A percentile compares a stretch with the other conserved stretches of the same genome.
phyloP scores from a whole-genome alignment of 2,113 vertebrate species.

The Ictalurus punctatus region DNA sequence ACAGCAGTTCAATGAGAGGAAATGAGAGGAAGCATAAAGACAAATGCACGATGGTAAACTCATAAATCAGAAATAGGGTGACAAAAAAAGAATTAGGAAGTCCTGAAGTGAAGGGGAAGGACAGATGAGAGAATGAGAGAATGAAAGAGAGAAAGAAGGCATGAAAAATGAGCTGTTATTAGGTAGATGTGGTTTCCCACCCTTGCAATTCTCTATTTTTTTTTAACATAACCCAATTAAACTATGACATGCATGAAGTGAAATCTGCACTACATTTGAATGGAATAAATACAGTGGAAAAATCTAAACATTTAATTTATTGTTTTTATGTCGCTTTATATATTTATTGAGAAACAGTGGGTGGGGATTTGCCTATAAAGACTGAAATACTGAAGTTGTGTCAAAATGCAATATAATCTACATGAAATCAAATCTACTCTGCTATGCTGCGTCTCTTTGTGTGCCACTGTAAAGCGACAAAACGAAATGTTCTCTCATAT shows the following conservation, averaged over 20 bases:
- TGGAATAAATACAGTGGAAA: not conserved
- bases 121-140: not conserved
- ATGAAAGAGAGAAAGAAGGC: not conserved
- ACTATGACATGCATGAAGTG: not conserved
- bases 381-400: not conserved
- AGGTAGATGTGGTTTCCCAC: not conserved
- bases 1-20: not conserved
- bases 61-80: not conserved
- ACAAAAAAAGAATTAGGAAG: slow-evolving; percentile 15
- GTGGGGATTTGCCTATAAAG: not conserved
- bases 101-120: not conserved
- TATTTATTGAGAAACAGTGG: not conserved
- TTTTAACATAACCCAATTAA: not conserved
- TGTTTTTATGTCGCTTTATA: not conserved
- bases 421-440: not conserved
- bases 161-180: not conserved
- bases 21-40: not conserved
- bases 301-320: not conserved
- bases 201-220: not conserved
- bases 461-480: not conserved
- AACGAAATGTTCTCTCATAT: not conserved
- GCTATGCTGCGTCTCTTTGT: not conserved
- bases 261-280: not conserved
- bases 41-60: not conserved
- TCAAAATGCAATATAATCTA: not conserved